Evolutionary conservation across 2,113 vertebrate species (phyloP), one percentile per base, ranked within the genome.

Genomic region (zebrafish (Danio rerio)): DNA sequence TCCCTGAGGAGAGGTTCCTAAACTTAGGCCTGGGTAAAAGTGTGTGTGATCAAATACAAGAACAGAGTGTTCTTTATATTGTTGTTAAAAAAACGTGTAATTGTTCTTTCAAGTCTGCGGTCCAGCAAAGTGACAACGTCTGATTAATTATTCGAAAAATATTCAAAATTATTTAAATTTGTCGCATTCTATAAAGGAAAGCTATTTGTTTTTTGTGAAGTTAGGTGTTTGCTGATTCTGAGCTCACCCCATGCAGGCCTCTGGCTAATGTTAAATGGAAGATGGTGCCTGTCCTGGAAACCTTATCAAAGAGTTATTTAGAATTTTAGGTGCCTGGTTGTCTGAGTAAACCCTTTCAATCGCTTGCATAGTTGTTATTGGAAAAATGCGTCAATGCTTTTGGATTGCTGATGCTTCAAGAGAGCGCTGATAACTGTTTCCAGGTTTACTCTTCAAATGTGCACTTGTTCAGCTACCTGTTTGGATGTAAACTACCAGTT

Each of bases 391-490:
- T 50, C 59, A 43, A 70, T 72, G 63, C 40, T 84, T 69, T 61
- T 53, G 65, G 47, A 47, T 69, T 55, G 78, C 52, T 53, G n/a
- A n/a, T 6, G 52, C 9, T 21, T 61, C 5, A 55, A 53, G 49
- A 6, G 45, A 61, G 45, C 50, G 15, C 12, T 66, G 71, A 56
- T 85, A 82, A 85, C 74, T 74, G 75, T 82, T 85, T 85, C 66
- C 84, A 82, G 66, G 66, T 82, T 73, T 21, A 40, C 56, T 73
- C 42, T 85, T 79, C 59, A 72, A 85, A 73, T 68, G 74, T 85
- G 80, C 52, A 63, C 31, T 77, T 61, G 73, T 70, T 56, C 49
- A 40, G 79, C 73, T 71, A 72, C 69, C 69, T 72, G 47, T 68
- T 52, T 53, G 69, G 49, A 72, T 53, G 12, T 53, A 56, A 55